Conservation (phyloP, 2,113 vertebrate species). For the Dendrocopos noguchii region DNA sequence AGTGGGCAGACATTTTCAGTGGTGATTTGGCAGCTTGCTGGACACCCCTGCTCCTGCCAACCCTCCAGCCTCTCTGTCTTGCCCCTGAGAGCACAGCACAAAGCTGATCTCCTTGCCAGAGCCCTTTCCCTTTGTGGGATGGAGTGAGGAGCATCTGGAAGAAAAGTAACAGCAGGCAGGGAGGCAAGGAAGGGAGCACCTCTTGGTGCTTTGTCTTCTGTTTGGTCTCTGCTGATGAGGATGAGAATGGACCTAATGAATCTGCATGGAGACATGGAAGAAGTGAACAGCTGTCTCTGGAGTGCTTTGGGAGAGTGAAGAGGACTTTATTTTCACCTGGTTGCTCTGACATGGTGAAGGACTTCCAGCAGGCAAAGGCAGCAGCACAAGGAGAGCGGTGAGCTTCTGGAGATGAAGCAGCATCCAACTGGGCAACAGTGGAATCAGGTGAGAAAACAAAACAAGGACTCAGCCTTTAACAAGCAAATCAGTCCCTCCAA, state of each 20-base stretch:
- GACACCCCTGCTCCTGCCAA: not conserved
- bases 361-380: not conserved
- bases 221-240: constrained; percentile 35
- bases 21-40: not conserved
- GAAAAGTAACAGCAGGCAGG: not conserved
- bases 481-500: not conserved
- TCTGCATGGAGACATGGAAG: not conserved
- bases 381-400: not conserved
- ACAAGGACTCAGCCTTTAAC: not conserved
- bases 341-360: not conserved
- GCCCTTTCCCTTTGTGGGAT: not conserved
- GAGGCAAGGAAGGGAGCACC: not conserved
- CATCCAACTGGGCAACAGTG: not conserved
- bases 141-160: not conserved
- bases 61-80: not conserved
- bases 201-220: constrained; percentile 28
- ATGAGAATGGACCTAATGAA: constrained; percentile 34
- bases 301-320: not conserved
- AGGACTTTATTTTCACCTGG: not conserved
- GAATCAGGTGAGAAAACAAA: not conserved
- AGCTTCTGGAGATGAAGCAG: not conserved
- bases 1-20: not conserved
- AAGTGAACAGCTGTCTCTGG: not conserved
- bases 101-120: not conserved
- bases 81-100: not conserved